Base-by-base conservation (phyloP, 2,888 invertebrate species). In the Drosophila siamana region DNA sequence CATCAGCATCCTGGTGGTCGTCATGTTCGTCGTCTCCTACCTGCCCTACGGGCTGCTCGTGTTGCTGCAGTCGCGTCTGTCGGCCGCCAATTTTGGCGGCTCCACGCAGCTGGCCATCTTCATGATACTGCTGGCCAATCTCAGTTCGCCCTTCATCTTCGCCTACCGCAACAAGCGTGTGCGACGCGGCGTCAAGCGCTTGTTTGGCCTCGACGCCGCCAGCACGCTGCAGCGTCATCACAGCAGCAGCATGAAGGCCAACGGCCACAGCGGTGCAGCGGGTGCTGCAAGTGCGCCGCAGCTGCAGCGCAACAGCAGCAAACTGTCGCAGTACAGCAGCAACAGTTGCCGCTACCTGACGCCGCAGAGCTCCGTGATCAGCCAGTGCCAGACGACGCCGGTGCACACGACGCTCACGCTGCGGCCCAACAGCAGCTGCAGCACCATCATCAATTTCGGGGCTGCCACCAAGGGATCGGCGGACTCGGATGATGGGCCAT, bases 1-100 rank as follows among this genome's bases (percentile, higher is more conserved):
- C 76, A 97, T 98, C 54, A 97, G 97, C 88, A 95, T 92, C 60
- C 77, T 92, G 76, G 92, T 92, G 69, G 92, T 92, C 40, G 91
- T 92, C 13, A 92, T 92, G 92, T 92, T 92, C 69, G 88, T 92
- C 28, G 90, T 92, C 51, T 92, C 92, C 22, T 92, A 92, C 61
- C 71, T 92, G 69, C 92, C 92, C 15, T 92, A 90, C 52, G 92
- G 92, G 5, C 74, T 92, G 33, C 69, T 92, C 22, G 91, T 92
- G 38, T 69, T 92, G 57, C 81, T 92, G 41, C 92, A 92, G 68
- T 91, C 91, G 13, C 88, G 90, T 0, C 67, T 91, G 0, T 86
- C 89, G 51, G 88, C 91, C 0, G 90, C 91, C 59, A 89, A 91
- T 60, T 91, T 92, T n/a, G 73, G 81, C 11, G 89, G 90, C 63